Evolutionary conservation across 2,113 vertebrate genomes (phyloP).

Genomic region (Glaucomys volans): DNA sequence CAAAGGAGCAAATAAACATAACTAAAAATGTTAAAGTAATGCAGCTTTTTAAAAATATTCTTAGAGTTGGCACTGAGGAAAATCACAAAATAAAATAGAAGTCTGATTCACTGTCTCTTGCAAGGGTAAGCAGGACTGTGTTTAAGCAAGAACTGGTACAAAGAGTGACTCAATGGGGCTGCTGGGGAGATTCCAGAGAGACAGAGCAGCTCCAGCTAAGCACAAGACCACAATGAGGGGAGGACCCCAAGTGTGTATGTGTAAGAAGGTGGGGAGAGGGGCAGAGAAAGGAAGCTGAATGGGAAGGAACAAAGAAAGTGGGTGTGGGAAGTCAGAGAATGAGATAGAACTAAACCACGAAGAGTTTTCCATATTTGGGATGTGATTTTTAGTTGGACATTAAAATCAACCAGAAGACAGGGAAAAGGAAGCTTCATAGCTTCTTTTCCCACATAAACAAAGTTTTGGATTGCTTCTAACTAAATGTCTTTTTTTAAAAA

Average conservation of each 20-base stretch:
- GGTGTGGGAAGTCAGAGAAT: neutral
- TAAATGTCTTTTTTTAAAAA: conserved; percentile 9
- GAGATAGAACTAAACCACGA: neutral
- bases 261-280: no score
- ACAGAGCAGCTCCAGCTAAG: neutral
- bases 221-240: neutral
- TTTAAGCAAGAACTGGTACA: conserved; percentile 33
- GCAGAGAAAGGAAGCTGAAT: neutral
- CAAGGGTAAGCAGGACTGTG: conserved; percentile 6
- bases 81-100: conserved; percentile 41
- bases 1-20: conserved; percentile 45
- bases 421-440: neutral
- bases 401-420: conserved; percentile 32
- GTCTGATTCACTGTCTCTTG: conserved; percentile 21
- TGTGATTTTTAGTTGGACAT: neutral
- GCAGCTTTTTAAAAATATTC: conserved; percentile 37
- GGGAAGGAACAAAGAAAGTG: neutral
- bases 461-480: neutral
- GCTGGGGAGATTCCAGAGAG: conserved; percentile 33
- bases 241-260: neutral
- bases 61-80: neutral
- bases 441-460: neutral
- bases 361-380: neutral
- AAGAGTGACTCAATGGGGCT: conserved; percentile 57
- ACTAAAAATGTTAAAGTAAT: conserved; percentile 41